Evolutionary conservation across 1,140 invertebrate species (phyloP).

Genomic region (Cyclina sinensis): DNA sequence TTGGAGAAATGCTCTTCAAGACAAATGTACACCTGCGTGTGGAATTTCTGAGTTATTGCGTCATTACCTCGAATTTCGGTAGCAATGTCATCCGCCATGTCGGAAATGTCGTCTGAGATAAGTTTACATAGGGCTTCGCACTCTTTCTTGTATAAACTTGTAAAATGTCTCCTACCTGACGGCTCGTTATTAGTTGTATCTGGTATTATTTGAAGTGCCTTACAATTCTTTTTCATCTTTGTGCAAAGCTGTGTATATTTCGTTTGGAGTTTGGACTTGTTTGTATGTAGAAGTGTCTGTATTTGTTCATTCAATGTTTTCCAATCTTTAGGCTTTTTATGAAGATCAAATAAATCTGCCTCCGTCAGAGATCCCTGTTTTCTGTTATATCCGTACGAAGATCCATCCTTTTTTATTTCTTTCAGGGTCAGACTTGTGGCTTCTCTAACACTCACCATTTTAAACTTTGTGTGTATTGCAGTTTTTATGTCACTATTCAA

Average conservation of each 20-base stretch:
- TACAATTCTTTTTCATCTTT: neutral
- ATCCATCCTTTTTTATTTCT: conserved; percentile 17
- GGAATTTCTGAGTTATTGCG: neutral
- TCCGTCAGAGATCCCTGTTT: conserved; percentile 23
- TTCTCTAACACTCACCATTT: conserved; percentile 15
- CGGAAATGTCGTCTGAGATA: neutral
- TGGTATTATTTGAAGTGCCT: neutral
- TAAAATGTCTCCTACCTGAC: neutral
- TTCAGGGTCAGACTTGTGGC: conserved; percentile 7
- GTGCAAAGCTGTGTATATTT: conserved; percentile 35
- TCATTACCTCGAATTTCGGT: conserved; percentile 7
- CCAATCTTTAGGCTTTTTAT: conserved; percentile 32
- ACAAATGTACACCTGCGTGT: conserved; percentile 33
- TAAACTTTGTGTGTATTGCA: conserved; percentile 14
- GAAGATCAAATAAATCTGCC: conserved; percentile 12
- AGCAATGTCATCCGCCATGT: neutral
- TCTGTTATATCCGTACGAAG: conserved; percentile 27
- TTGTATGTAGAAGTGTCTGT: neutral
- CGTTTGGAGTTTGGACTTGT: neutral
- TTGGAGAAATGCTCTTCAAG: conserved; percentile 27
- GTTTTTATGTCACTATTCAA: conserved; percentile 24
- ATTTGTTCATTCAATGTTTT: conserved; percentile 42
- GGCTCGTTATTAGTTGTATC: neutral
- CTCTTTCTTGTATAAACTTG: neutral
- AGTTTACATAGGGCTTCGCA: conserved; percentile 35